phyloP scores from a whole-genome alignment of 2,113 vertebrate genomes.

The Neomonachus schauinslandi region DNA sequence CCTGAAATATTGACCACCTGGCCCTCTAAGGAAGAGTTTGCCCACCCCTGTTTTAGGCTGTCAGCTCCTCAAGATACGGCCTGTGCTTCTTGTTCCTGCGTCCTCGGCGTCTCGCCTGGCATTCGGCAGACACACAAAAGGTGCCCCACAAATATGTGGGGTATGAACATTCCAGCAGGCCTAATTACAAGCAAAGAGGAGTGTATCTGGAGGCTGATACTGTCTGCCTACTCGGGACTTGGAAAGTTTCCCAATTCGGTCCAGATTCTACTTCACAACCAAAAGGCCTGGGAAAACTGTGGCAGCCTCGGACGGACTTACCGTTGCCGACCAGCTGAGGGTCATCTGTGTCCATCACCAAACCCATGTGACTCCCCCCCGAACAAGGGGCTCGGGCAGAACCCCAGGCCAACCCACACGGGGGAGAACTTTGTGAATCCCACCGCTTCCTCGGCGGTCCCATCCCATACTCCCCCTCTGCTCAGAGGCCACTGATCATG shows the following conservation, averaged over 20 bases:
- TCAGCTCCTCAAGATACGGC: neutral
- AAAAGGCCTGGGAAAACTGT: neutral
- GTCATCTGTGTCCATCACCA: neutral
- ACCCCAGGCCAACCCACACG: rapidly evolving
- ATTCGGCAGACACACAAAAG: neutral
- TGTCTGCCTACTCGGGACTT: neutral
- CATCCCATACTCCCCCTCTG: neutral
- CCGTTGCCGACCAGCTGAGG: rapidly evolving
- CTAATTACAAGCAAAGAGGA: neutral
- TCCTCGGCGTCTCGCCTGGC: neutral
- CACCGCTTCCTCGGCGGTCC: neutral
- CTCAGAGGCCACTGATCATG: neutral
- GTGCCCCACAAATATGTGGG: neutral
- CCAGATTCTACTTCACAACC: neutral
- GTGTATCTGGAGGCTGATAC: no score
- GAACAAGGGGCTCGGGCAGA: neutral
- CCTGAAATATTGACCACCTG: neutral
- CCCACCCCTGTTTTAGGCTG: neutral
- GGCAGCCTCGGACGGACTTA: rapidly evolving
- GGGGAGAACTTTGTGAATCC: neutral
- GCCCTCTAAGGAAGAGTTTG: neutral
- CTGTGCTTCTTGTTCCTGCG: rapidly evolving
- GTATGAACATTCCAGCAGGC: neutral
- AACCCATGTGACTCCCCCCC: neutral
- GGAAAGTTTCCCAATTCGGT: neutral